Evolutionary conservation across 2,888 invertebrate genomes (phyloP).

Genomic region (Drosophila pegasa): DNA sequence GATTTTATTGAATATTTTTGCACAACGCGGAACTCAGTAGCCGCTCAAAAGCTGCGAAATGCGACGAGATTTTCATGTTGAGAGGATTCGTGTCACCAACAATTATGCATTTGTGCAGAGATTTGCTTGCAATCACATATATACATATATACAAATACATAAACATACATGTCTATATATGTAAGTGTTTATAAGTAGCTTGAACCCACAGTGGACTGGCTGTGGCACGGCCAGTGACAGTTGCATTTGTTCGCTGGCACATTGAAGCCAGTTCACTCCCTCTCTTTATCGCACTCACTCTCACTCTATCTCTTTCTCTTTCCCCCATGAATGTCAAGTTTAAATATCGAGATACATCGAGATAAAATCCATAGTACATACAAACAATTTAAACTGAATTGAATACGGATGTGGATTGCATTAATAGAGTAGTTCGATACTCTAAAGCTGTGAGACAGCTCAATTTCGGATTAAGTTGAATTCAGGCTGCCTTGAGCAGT

Average conservation of each 20-base stretch:
- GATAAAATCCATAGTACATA: not conserved
- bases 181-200: slow-evolving; percentile 19
- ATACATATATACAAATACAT: not conserved
- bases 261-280: slow-evolving; percentile 25
- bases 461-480: not conserved
- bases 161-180: not conserved
- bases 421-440: slow-evolving; percentile 2
- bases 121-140: not conserved
- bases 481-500: not conserved
- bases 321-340: slow-evolving; percentile 51
- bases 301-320: slow-evolving; percentile 2
- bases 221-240: slow-evolving; percentile 22
- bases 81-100: slow-evolving; percentile 25
- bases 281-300: slow-evolving; percentile 11
- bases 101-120: slow-evolving; percentile 9
- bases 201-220: slow-evolving; percentile 24
- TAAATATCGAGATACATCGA: slow-evolving; percentile 5
- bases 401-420: slow-evolving; percentile 22
- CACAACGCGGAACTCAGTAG: slow-evolving; percentile 3
- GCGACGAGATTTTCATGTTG: slow-evolving; percentile 6
- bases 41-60: not conserved
- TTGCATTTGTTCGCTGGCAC: slow-evolving; percentile 34
- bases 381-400: not conserved
- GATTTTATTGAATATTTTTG: too few species aligned
- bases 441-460: not conserved